Evolutionary conservation across 2,888 invertebrate species (phyloP).

Genomic region (Thalpophila matura): DNA sequence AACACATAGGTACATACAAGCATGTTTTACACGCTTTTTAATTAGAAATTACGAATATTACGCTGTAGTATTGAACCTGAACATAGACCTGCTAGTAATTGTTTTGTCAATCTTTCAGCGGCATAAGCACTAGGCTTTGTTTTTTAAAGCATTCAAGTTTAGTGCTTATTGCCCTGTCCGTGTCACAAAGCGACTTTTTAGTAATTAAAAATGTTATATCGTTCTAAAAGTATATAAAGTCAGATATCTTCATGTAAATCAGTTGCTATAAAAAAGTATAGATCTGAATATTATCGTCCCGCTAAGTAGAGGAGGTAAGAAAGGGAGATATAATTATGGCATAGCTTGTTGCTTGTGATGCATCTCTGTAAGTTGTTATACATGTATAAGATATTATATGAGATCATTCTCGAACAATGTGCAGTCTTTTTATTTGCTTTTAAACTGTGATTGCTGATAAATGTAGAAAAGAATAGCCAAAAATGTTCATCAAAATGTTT

Average conservation of each 20-base stretch:
- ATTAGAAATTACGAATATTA: conserved; percentile 29
- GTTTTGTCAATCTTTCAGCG: conserved; percentile 61
- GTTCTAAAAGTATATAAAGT: conserved; percentile 59
- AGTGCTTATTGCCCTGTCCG: conserved; percentile 59
- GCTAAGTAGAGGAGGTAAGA: conserved; percentile 27
- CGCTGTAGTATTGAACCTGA: conserved; percentile 46
- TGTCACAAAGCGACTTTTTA: conserved; percentile 70
- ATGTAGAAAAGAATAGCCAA: not conserved
- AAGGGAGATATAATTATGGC: conserved; percentile 36
- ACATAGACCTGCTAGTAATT: conserved; percentile 89
- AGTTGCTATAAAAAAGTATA: conserved; percentile 37
- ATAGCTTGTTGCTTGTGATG: conserved; percentile 76
- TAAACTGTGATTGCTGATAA: conserved; percentile 1
- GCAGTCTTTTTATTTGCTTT: conserved; percentile 62
- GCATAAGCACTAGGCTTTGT: conserved; percentile 52
- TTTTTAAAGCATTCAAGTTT: conserved; percentile 57
- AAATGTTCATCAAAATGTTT: not conserved
- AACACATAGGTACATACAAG: conserved; percentile 54
- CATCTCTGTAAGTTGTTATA: conserved; percentile 84
- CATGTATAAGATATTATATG: conserved; percentile 83
- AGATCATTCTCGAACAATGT: conserved; percentile 80
- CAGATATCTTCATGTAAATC: conserved; percentile 39
- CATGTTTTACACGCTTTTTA: conserved; percentile 69
- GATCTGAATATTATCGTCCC: conserved; percentile 34
- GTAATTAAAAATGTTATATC: conserved; percentile 50